Percentiles rank a stretch among this genome's conserved stretches.
These are phyloP conservation scores for Vandiemenella viatica DNA, from an alignment of 2,888 invertebrate genomes.

Conservation along the genomic window DNA sequence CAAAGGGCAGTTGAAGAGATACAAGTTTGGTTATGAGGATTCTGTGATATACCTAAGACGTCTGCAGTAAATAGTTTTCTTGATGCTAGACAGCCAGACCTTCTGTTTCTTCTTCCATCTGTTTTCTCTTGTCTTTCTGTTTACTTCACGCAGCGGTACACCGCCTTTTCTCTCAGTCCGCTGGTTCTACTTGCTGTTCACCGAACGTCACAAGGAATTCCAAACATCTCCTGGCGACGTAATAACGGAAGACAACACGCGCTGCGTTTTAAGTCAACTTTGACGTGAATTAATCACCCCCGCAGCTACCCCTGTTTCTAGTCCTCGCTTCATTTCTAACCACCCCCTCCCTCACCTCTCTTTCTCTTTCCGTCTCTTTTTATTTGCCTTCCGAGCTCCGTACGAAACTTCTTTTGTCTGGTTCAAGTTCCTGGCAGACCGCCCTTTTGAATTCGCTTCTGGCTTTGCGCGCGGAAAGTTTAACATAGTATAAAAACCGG, in stretches of 20 bases:
- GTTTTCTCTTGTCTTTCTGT: too few relatives aligned
- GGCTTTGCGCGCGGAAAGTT: neutral
- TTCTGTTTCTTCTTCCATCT: too few relatives aligned
- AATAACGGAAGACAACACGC: constrained; percentile 27
- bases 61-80: too few relatives aligned
- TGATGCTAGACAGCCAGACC: too few relatives aligned
- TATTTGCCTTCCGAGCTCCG: neutral
- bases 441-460: neutral
- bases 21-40: too few relatives aligned
- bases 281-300: constrained; percentile 17
- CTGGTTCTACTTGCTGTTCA: constrained; percentile 8
- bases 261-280: constrained; percentile 14
- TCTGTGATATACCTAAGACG: too few relatives aligned
- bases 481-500: neutral
- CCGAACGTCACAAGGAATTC: constrained; percentile 27
- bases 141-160: neutral
- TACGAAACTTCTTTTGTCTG: neutral
- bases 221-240: constrained; percentile 28
- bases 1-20: too few relatives aligned
- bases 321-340: neutral
- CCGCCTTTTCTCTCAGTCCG: neutral
- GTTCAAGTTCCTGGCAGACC: neutral
- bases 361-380: neutral
- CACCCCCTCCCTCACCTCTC: neutral
- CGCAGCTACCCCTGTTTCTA: constrained; percentile 5